These are phyloP conservation scores for Macropus fuliginosus DNA, from an alignment of 2,797 vertebrate species.

Conservation along the genomic window DNA sequence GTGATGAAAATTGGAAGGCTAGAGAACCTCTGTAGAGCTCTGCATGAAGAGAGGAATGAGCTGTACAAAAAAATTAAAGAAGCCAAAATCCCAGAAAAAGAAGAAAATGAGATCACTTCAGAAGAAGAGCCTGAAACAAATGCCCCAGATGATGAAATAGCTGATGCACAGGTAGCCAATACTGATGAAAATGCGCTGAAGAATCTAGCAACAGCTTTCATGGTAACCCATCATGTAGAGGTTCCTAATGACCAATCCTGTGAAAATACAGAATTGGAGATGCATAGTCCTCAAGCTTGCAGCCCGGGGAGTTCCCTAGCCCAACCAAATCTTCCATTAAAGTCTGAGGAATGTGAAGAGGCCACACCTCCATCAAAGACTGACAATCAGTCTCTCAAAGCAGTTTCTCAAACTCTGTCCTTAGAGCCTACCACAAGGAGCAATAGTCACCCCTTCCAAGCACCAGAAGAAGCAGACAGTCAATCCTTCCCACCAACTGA, in stretches of 20 bases:
- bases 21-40: conserved; percentile 92
- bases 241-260: conserved; percentile 43
- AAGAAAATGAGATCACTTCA: conserved; percentile 54
- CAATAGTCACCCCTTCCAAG: background rate
- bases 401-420: background rate
- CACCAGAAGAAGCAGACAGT: background rate
- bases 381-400: background rate
- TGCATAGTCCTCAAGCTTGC: background rate
- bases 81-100: conserved; percentile 82
- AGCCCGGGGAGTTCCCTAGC: background rate
- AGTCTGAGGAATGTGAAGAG: background rate
- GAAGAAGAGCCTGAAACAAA: conserved; percentile 67
- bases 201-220: conserved; percentile 88
- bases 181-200: conserved; percentile 86
- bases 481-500: background rate
- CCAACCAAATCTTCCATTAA: conserved; percentile 37
- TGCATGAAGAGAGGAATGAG: conserved; percentile 94
- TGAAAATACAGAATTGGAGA: conserved; percentile 55
- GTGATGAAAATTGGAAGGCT: conserved; percentile 93
- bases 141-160: conserved; percentile 39
- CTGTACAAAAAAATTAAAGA: conserved; percentile 95
- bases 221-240: conserved; percentile 75
- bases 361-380: background rate
- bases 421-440: background rate
- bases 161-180: conserved; percentile 42